phyloP scores from a whole-genome alignment of 2,888 invertebrate species.

The Anthophora plumipes region DNA sequence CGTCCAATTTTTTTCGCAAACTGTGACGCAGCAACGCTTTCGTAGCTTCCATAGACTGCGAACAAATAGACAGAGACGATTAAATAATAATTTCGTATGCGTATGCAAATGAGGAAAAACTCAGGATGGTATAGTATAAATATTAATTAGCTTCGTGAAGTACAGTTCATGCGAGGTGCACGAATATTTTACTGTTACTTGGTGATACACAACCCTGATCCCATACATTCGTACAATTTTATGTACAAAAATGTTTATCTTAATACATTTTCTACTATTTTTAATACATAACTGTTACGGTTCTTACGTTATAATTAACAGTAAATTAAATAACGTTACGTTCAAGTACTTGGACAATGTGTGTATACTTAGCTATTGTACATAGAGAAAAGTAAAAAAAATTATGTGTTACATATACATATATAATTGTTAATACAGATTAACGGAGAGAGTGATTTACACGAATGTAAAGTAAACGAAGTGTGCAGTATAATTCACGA shows the following conservation, averaged over 20 bases:
- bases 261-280: slow-evolving; percentile 45
- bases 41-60: slow-evolving; percentile 88
- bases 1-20: slow-evolving; percentile 86
- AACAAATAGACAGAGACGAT: slow-evolving; percentile 73
- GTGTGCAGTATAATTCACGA: slow-evolving; percentile 86
- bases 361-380: slow-evolving; percentile 57
- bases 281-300: slow-evolving; percentile 41
- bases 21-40: slow-evolving; percentile 87
- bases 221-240: background rate
- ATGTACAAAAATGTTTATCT: slow-evolving; percentile 45
- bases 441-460: slow-evolving; percentile 87
- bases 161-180: slow-evolving; percentile 31
- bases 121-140: slow-evolving; percentile 40
- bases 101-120: slow-evolving; percentile 26
- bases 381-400: background rate
- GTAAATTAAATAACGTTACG: slow-evolving; percentile 75
- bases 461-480: slow-evolving; percentile 84
- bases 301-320: slow-evolving; percentile 76
- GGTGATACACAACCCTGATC: background rate
- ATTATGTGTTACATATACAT: background rate
- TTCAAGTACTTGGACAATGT: slow-evolving; percentile 79
- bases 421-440: slow-evolving; percentile 83
- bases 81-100: slow-evolving; percentile 3
- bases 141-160: slow-evolving; percentile 56
- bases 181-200: slow-evolving; percentile 17